phyloP scores from a whole-genome alignment of 2,888 invertebrate genomes.

The Nowickia ferox region DNA sequence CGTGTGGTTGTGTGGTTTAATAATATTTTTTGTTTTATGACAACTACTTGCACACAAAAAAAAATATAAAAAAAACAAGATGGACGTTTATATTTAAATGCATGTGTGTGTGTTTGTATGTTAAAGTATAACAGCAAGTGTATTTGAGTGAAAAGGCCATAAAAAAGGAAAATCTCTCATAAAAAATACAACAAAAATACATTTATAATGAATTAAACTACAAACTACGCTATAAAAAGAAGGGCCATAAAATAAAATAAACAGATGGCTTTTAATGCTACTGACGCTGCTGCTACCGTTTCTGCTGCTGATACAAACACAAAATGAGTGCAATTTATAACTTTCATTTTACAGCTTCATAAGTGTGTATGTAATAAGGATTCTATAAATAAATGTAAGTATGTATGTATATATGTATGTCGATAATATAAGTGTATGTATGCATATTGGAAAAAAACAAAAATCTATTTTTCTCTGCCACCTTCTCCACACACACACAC shows the following conservation, averaged over 20 bases:
- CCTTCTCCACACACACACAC: not conserved
- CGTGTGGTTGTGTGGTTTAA: slow-evolving; percentile 34
- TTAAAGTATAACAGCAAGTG: slow-evolving; percentile 57
- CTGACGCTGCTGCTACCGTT: slow-evolving; percentile 6
- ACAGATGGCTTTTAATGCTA: slow-evolving; percentile 49
- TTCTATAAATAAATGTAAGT: not conserved
- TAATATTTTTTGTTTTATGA: slow-evolving; percentile 42
- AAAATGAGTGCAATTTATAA: slow-evolving; percentile 62
- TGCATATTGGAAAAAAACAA: not conserved
- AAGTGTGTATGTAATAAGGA: slow-evolving; percentile 5
- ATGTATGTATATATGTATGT: slow-evolving; percentile 18
- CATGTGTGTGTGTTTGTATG: slow-evolving; percentile 9
- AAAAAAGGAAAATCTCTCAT: slow-evolving; percentile 44
- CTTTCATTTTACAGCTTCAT: slow-evolving; percentile 60
- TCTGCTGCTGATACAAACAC: slow-evolving; percentile 21
- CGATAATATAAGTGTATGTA: not conserved
- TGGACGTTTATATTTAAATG: slow-evolving; percentile 14
- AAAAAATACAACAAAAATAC: slow-evolving; percentile 27
- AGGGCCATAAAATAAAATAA: slow-evolving; percentile 52
- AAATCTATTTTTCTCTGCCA: slow-evolving; percentile 5
- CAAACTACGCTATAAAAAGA: slow-evolving; percentile 41
- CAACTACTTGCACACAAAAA: slow-evolving; percentile 40
- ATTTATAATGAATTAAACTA: slow-evolving; percentile 41
- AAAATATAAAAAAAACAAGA: slow-evolving; percentile 34
- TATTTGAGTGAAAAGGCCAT: slow-evolving; percentile 63